Percentiles rank a stretch among this genome's conserved stretches.
These are phyloP conservation scores for Semnopithecus entellus DNA, from an alignment of 2,113 vertebrate species.

Conservation along the genomic window DNA sequence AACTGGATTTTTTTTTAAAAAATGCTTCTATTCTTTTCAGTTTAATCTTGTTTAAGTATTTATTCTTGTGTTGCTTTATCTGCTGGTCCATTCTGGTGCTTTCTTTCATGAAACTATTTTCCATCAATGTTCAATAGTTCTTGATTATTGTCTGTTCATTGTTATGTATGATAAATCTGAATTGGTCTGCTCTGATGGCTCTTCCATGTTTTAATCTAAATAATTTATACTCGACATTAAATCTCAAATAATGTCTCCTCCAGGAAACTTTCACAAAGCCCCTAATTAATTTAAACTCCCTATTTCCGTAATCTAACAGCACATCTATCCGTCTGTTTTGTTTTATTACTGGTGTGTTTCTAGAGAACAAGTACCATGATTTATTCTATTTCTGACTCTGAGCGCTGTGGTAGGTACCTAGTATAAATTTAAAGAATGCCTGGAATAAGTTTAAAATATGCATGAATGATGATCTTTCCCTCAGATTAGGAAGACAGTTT, in stretches of 20 bases:
- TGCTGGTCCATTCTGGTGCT: background rate
- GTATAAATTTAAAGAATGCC: background rate
- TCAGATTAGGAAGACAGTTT: background rate
- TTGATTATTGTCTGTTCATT: background rate
- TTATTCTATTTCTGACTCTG: background rate
- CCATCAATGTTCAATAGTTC: background rate
- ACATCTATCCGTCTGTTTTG: background rate
- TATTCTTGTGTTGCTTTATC: background rate
- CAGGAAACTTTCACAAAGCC: background rate
- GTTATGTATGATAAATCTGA: background rate
- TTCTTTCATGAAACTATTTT: background rate
- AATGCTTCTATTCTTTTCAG: background rate
- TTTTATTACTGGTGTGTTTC: background rate
- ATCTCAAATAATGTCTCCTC: background rate
- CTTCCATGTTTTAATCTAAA: background rate
- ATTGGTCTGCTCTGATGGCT: background rate
- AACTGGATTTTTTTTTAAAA: background rate
- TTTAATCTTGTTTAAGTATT: background rate
- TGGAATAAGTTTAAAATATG: background rate
- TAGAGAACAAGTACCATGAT: background rate
- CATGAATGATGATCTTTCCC: background rate
- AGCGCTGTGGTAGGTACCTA: background rate
- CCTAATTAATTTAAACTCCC: background rate
- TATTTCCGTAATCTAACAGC: background rate
- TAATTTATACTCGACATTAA: background rate